Base-by-base conservation (phyloP, 1,140 invertebrate genomes). In the Drosophila elegans region DNA sequence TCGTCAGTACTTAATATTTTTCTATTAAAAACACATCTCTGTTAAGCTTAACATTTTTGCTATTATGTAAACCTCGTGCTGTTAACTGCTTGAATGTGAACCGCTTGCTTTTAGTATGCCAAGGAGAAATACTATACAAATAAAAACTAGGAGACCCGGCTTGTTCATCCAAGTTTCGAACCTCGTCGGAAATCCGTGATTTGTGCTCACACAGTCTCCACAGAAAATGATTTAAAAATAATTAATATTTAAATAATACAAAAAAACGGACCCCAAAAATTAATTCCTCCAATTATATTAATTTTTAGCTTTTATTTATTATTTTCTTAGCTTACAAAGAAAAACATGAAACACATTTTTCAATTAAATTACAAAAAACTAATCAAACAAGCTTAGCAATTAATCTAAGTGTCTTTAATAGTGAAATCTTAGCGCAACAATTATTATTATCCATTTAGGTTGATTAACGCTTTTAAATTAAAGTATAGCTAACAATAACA, bases 381-480 rank as follows among this genome's bases (percentile, higher is more conserved):
- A 88, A 88, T 83, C 84, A 88, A 88, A 89, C 84, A 89, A 88
- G 72, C 83, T 89, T 89, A 76, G 57, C 52, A 42, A 55, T 56
- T 39, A 34, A 55, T 76, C 66, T 51, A 54, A 53, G 61, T 72
- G 64, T 71, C 63, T 67, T 75, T 52, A 74, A 78, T 86, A 54
- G 80, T 66, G 52, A 81, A 74, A 86, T 75, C 77, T 86, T 76
- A 88, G 72, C 73, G 63, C 72, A 86, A 86, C 83, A 88, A 83
- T 79, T 82, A 55, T 66, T 83, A 63, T 55, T 57, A 46, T 66
- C 49, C 16, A n/a, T 38, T 42, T 42, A 56, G 38, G 13, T 63
- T 13, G 16, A 52, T 66, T 53, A 66, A 74, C 67, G 60, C 38
- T 52, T 45, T 66, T n/a, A 54, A 42, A 66, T 44, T 41, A 76